Conservation (phyloP, 2,797 vertebrate species). For the Psittacula echo region DNA sequence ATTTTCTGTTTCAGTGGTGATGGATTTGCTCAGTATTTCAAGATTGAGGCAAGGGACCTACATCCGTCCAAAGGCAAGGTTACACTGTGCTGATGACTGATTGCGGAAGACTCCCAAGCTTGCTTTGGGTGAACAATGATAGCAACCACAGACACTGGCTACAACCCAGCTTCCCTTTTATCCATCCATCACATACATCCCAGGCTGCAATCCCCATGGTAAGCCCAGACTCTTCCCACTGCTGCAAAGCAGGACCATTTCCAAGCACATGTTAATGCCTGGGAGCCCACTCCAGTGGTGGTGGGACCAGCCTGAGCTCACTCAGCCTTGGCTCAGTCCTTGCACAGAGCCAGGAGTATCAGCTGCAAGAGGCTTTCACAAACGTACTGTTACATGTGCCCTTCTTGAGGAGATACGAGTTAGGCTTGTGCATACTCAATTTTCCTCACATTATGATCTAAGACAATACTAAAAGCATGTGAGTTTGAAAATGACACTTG, state of each 20-base stretch:
- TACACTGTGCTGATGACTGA: background rate
- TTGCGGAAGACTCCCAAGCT: accelerated
- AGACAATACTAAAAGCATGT: conserved; percentile 7
- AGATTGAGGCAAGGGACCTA: background rate
- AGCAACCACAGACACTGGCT: background rate
- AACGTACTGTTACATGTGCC: accelerated
- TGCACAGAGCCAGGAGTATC: background rate
- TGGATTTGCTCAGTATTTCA: background rate
- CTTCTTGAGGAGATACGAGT: background rate
- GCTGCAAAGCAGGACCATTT: background rate
- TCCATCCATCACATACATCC: accelerated
- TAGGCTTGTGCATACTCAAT: accelerated
- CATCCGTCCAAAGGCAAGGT: background rate
- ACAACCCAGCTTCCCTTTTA: background rate
- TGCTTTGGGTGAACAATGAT: accelerated
- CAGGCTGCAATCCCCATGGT: accelerated
- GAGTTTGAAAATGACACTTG: background rate
- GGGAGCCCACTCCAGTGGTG: background rate
- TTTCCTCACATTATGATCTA: background rate
- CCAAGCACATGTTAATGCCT: background rate
- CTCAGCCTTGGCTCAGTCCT: background rate
- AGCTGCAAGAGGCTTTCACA: background rate
- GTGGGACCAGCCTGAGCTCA: background rate
- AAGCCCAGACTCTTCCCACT: background rate
- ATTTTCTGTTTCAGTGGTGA: background rate